phyloP scores from a whole-genome alignment of 2,113 vertebrate species.

The Miniopterus natalensis region DNA sequence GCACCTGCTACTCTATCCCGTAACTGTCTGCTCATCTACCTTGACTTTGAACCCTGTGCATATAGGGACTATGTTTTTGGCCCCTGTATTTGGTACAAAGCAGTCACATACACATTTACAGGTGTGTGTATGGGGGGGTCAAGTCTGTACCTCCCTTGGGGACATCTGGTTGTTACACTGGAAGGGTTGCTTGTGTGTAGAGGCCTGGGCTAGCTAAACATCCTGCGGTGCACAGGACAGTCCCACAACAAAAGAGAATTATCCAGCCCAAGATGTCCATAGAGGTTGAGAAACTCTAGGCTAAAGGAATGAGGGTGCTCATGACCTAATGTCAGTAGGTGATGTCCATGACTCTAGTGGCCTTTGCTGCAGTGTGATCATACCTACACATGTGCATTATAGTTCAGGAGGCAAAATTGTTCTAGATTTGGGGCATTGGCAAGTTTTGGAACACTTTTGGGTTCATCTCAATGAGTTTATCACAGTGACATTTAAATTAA shows the following conservation, averaged over 20 bases:
- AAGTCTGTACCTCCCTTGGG: neutral
- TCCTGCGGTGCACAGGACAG: neutral
- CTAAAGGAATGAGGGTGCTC: neutral
- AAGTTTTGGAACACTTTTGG: neutral
- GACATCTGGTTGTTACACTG: neutral
- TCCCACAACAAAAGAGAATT: too few species aligned
- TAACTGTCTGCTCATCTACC: neutral
- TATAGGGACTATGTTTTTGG: neutral
- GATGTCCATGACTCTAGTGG: neutral
- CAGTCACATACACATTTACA: neutral
- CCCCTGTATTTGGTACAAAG: neutral
- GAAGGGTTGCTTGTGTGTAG: neutral
- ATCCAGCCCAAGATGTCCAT: neutral
- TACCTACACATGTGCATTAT: neutral
- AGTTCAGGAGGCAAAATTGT: neutral
- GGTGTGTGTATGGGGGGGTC: neutral
- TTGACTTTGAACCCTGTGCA: neutral
- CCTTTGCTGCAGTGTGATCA: neutral
- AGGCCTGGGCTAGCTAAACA: neutral
- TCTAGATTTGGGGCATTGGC: neutral
- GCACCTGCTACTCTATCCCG: neutral
- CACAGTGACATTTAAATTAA: neutral
- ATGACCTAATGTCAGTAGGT: neutral
- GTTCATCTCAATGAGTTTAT: neutral
- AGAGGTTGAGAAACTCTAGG: neutral